phyloP scores from a whole-genome alignment of 2,888 invertebrate genomes.

The Yponomeuta plumbellus region DNA sequence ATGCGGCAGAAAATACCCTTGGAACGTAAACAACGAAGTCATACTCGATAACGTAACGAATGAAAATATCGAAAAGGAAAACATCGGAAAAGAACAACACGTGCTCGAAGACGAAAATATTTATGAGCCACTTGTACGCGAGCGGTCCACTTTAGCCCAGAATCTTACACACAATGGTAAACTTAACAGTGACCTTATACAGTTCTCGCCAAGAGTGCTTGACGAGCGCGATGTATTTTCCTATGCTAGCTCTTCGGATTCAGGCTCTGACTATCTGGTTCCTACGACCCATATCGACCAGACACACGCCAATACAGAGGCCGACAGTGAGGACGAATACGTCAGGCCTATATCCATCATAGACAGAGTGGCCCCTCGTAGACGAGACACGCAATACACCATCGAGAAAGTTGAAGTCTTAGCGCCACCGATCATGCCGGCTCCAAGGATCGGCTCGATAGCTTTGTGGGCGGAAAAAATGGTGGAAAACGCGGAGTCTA shows the following conservation, averaged over 20 bases:
- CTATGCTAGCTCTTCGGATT: conserved; percentile 39
- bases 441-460: conserved; percentile 57
- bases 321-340: conserved; percentile 60
- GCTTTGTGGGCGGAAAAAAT: conserved; percentile 69
- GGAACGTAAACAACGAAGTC: conserved; percentile 61
- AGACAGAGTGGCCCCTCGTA: conserved; percentile 54
- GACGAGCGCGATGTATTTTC: conserved; percentile 37
- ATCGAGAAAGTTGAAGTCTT: conserved; percentile 64
- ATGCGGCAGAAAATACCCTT: conserved; percentile 83
- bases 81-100: conserved; percentile 14
- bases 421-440: conserved; percentile 65
- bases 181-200: conserved; percentile 52
- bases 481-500: conserved; percentile 73
- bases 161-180: conserved; percentile 23
- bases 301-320: conserved; percentile 28
- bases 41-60: conserved; percentile 38
- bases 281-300: conserved; percentile 23
- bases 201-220: conserved; percentile 51
- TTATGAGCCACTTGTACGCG: conserved; percentile 41
- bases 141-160: conserved; percentile 22
- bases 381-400: conserved; percentile 42
- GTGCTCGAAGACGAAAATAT: conserved; percentile 34
- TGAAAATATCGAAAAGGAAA: conserved; percentile 34
- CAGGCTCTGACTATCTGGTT: conserved; percentile 47
- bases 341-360: conserved; percentile 55